Conservation (phyloP, 2,888 invertebrate species). For the Rhingia campestris region DNA sequence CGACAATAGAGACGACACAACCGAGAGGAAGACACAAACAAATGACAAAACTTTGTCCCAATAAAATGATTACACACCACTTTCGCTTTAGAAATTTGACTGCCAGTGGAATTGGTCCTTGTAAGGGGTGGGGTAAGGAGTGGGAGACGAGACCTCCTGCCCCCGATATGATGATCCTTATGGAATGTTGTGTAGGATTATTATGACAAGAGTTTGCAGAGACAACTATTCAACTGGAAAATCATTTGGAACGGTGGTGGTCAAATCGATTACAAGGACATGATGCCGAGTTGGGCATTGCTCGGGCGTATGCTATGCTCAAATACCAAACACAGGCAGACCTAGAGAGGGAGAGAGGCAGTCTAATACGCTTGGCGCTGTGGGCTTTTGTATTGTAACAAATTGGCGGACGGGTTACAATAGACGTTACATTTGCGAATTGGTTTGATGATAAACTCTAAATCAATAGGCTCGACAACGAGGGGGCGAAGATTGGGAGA, state of each 20-base stretch:
- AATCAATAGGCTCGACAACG: background rate
- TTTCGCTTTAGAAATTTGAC: conserved; percentile 68
- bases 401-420: background rate
- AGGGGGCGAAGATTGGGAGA: background rate
- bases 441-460: conserved; percentile 2
- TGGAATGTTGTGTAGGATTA: conserved; percentile 58
- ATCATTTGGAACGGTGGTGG: conserved; percentile 41
- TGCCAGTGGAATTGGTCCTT: conserved; percentile 37
- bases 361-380: too few relatives aligned
- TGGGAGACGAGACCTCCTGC: conserved; percentile 5
- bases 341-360: too few relatives aligned
- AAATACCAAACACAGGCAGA: background rate
- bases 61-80: conserved; percentile 73
- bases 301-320: background rate
- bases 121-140: background rate
- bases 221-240: conserved; percentile 52
- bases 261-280: conserved; percentile 53
- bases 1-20: conserved; percentile 1
- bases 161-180: conserved; percentile 44
- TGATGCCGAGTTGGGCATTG: background rate
- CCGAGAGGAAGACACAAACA: conserved; percentile 49
- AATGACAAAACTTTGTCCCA: conserved; percentile 69
- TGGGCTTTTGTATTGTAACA: too few relatives aligned
- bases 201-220: conserved; percentile 59
- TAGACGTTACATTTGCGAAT: conserved; percentile 18